Conservation (phyloP, 2,113 vertebrate species). For the Odocoileus virginianus region DNA sequence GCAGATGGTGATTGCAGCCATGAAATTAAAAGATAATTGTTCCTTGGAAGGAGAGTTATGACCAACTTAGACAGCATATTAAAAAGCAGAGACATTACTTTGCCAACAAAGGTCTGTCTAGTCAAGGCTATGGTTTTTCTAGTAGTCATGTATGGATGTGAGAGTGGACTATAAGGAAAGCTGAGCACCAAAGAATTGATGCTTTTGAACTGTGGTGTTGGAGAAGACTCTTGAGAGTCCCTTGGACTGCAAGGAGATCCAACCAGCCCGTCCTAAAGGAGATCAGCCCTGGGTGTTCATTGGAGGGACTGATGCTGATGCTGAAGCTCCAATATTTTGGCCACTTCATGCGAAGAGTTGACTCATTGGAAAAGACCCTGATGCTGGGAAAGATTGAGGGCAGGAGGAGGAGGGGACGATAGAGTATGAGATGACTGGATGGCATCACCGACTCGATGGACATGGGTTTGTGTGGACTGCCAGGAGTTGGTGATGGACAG, state of each 20-base stretch:
- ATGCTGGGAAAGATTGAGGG: background rate
- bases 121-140: background rate
- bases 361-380: background rate
- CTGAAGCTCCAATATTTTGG: background rate
- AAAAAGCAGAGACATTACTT: background rate
- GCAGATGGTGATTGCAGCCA: background rate
- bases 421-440: background rate
- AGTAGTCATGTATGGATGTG: background rate
- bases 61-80: background rate
- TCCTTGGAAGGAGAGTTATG: background rate
- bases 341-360: background rate
- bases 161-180: background rate
- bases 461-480: background rate
- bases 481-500: background rate
- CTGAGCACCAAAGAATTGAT: background rate
- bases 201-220: background rate
- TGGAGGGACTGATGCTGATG: background rate
- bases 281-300: background rate
- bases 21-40: background rate
- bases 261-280: background rate
- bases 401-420: fast-evolving
- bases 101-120: background rate
- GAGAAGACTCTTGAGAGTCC: background rate
- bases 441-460: background rate
- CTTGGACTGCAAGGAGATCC: background rate